phyloP scores from a whole-genome alignment of 2,888 invertebrate species.

The Rhogogaster chlorosoma region DNA sequence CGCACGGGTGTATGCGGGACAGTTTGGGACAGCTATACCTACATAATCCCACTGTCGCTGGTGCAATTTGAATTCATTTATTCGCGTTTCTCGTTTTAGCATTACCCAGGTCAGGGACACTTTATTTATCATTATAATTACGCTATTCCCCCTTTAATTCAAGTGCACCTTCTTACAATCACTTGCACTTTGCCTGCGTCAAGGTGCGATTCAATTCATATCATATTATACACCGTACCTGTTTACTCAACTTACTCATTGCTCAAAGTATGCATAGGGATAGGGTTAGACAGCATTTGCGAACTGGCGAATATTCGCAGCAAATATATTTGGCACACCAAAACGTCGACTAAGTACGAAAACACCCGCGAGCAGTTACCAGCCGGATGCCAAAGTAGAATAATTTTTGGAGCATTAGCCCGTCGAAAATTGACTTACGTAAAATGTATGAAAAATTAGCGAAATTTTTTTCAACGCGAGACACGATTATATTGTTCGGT shows the following conservation, averaged over 20 bases:
- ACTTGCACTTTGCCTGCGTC: background rate
- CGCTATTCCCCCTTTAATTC: slow-evolving; percentile 19
- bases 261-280: background rate
- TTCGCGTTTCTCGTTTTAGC: slow-evolving; percentile 18
- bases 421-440: background rate
- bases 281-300: background rate
- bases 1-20: too few relatives aligned
- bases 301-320: background rate
- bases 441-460: background rate
- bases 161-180: slow-evolving; percentile 30
- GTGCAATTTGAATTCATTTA: background rate
- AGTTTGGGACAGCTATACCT: too few relatives aligned
- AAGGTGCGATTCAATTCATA: background rate
- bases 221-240: background rate
- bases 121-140: slow-evolving; percentile 16
- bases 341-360: background rate
- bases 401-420: background rate
- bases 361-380: background rate
- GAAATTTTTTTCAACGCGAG: background rate
- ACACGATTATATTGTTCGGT: background rate
- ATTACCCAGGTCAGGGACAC: slow-evolving; percentile 29
- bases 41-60: background rate
- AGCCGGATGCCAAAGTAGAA: background rate
- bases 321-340: background rate
- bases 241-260: background rate